Conservation (phyloP, 2,888 invertebrate species). For the Phanerotoma sp. region DNA sequence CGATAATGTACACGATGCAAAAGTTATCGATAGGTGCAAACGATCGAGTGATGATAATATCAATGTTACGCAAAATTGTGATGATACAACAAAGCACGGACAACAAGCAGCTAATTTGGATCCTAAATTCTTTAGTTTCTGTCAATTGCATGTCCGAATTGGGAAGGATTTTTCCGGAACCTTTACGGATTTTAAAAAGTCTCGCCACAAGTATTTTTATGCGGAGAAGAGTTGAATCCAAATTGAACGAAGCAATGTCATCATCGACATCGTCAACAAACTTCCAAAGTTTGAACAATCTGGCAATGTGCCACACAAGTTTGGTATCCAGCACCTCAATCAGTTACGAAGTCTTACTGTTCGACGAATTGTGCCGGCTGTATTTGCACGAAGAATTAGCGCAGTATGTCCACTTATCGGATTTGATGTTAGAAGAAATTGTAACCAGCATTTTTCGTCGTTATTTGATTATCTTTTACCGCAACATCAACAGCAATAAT, state of each 20-base stretch:
- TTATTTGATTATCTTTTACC: neutral
- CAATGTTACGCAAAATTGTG: neutral
- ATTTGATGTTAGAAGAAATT: neutral
- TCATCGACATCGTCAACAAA: no score
- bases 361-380: neutral
- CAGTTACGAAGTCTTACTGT: neutral
- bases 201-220: neutral
- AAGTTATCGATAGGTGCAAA: neutral
- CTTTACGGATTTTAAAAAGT: neutral
- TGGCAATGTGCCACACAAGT: no score
- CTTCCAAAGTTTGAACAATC: no score
- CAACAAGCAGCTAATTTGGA: neutral
- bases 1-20: neutral
- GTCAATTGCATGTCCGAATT: neutral
- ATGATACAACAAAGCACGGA: neutral
- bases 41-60: neutral
- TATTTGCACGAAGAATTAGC: neutral
- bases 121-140: neutral
- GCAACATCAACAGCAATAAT: neutral
- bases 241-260: neutral
- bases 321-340: neutral
- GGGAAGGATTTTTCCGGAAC: neutral
- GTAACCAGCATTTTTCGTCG: neutral
- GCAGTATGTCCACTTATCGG: neutral
- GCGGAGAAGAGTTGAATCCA: neutral